These are phyloP conservation scores for Drosophila navojoa DNA, from an alignment of 1,140 invertebrate genomes.

Conservation along the genomic window DNA sequence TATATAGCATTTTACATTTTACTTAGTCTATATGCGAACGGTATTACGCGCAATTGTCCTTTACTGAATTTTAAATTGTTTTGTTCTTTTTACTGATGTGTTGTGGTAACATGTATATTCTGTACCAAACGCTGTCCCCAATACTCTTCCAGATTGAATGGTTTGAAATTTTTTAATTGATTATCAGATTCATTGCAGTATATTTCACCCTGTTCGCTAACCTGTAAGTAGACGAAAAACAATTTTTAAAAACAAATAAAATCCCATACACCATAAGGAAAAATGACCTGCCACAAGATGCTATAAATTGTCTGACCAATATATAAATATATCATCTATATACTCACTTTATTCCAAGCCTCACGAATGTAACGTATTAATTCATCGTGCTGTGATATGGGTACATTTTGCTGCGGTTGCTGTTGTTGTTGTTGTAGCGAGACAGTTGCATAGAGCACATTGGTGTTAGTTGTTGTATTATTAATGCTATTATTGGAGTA, in stretches of 20 bases:
- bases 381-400: constrained; percentile 80
- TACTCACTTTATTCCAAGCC: constrained; percentile 80
- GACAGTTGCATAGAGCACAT: constrained; percentile 38
- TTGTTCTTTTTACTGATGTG: constrained; percentile 60
- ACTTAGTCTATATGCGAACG: constrained; percentile 48
- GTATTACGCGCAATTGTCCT: constrained; percentile 50
- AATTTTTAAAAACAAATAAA: neutral
- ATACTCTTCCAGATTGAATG: constrained; percentile 81
- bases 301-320: constrained; percentile 18
- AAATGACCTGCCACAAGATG: constrained; percentile 41
- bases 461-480: constrained; percentile 56
- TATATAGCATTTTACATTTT: constrained; percentile 31
- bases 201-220: constrained; percentile 73
- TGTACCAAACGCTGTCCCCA: constrained; percentile 81
- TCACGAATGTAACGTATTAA: constrained; percentile 79
- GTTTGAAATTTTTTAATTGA: constrained; percentile 82
- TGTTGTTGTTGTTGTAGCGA: constrained; percentile 46
- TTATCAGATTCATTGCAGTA: constrained; percentile 79
- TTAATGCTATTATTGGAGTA: constrained; percentile 71
- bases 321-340: neutral
- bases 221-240: constrained; percentile 45
- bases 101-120: constrained; percentile 78
- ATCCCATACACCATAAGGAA: neutral
- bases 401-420: constrained; percentile 43
- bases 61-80: constrained; percentile 11